Evolutionary conservation across 2,888 invertebrate genomes (phyloP), one percentile per base, ranked within the genome.

Genomic region (Pammene aurita): DNA sequence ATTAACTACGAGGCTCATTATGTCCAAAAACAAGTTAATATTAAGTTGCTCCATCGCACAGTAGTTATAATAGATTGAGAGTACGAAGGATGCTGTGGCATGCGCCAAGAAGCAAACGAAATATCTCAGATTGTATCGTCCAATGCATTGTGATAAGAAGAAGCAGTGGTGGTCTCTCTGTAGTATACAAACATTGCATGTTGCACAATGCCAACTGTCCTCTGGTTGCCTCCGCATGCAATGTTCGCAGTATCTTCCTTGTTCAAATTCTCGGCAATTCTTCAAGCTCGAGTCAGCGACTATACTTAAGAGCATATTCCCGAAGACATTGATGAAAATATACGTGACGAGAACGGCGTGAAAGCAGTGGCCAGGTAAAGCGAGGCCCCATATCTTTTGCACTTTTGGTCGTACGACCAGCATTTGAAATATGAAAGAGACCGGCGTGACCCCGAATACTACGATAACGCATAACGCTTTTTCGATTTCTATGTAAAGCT

Each of bases 111-210:
- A 96, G 80, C 95, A 92, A 10, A 97, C 80, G 80, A 96, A 98
- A 83, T 95, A 97, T 73, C 98, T 93, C 74, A 96, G 95, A 84
- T 98, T 98, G 75, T 93, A 85, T 76, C 96, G 94, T 9, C 98
- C 98, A 64, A 98, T 93, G 84, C 98, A 98, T 75, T 95, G 95
- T 0, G 96, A 95, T 0, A 96, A 95, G 84, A 98, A 97, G 71
- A 95, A 94, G 80, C 98, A 96, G 81, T 97, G 96, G 84, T 96
- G 97, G 79, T 97, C 98, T 71, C 98, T 92, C 78, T 95, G 95
- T 5, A 96, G 79, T 61, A 98, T 95, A 81, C 98, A 99, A 0
- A 93, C 91, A 61, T 96, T 93, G 84, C 98, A 99, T 0, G 89
- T 93, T 42, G 91, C 92, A 79, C 98, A 99, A 82, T 98, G 98